These are phyloP conservation scores for Anomalospiza imberbis DNA, from an alignment of 2,797 vertebrate species.

Conservation along the genomic window DNA sequence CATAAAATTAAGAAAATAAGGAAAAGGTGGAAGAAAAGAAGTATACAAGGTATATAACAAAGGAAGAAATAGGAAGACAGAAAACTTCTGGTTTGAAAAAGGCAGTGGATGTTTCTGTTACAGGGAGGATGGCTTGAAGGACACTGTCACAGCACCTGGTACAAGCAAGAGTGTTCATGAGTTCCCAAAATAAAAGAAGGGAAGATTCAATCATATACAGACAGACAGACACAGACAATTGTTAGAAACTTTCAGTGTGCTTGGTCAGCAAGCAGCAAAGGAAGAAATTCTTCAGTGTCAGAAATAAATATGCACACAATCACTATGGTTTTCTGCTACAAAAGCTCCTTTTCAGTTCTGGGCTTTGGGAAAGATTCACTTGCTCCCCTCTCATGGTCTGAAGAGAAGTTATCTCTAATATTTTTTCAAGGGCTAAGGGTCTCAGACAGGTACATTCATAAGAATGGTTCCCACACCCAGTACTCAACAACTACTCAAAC, in stretches of 20 bases:
- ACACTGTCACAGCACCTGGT: neutral
- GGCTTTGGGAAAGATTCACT: neutral
- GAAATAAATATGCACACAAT: neutral
- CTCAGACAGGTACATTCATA: neutral
- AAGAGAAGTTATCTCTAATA: neutral
- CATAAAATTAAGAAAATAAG: neutral
- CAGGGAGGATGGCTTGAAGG: neutral
- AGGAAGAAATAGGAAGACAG: neutral
- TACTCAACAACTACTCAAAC: neutral
- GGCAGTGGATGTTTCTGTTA: neutral
- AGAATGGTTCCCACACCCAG: neutral
- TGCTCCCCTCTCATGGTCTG: neutral
- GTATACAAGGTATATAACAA: neutral
- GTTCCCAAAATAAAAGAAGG: neutral
- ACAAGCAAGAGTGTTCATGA: neutral
- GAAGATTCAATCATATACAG: neutral
- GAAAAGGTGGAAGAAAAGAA: neutral
- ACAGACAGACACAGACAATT: neutral
- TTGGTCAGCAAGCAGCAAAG: neutral
- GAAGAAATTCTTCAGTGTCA: neutral
- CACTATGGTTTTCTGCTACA: neutral
- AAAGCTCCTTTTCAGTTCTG: neutral
- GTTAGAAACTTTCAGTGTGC: neutral
- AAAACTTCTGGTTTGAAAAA: neutral
- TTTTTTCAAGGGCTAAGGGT: neutral